phyloP scores from a whole-genome alignment of 2,113 vertebrate species.

The Verasper variegatus region DNA sequence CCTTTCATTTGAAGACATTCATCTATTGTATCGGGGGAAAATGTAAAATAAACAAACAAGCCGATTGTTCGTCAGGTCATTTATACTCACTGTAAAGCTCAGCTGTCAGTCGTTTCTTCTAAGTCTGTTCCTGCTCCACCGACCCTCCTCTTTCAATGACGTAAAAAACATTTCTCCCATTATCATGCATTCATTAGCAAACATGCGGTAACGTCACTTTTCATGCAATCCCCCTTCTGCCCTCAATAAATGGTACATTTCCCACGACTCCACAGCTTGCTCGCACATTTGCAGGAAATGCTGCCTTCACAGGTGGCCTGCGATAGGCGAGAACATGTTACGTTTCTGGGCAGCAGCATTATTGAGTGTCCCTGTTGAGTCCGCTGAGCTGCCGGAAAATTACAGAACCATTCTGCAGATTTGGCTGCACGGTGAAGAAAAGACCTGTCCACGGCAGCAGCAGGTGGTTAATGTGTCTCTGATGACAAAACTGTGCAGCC shows the following conservation, averaged over 20 bases:
- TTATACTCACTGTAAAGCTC: background rate
- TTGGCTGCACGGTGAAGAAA: conserved; percentile 23
- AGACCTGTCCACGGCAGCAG: conserved; percentile 25
- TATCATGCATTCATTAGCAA: background rate
- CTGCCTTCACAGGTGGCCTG: conserved; percentile 4
- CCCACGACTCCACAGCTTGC: conserved; percentile 27
- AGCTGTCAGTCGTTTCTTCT: background rate
- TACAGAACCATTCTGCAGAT: conserved; percentile 7
- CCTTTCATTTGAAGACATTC: no score
- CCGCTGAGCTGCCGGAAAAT: conserved; percentile 39
- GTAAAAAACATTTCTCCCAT: background rate
- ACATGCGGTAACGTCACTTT: background rate
- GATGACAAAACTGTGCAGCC: conserved; percentile 27
- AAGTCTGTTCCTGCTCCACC: background rate
- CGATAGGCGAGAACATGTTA: conserved; percentile 19
- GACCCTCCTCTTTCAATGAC: no score
- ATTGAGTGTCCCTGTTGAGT: conserved; percentile 22
- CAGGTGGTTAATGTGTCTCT: conserved; percentile 65
- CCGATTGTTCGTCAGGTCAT: background rate
- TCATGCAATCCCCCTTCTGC: background rate
- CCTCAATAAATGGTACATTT: conserved; percentile 1
- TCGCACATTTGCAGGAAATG: conserved; percentile 29
- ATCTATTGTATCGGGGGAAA: background rate
- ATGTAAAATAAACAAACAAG: background rate
- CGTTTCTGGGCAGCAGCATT: conserved; percentile 4